Conservation (phyloP, 2,113 vertebrate genomes). For the Acanthochromis polyacanthus region DNA sequence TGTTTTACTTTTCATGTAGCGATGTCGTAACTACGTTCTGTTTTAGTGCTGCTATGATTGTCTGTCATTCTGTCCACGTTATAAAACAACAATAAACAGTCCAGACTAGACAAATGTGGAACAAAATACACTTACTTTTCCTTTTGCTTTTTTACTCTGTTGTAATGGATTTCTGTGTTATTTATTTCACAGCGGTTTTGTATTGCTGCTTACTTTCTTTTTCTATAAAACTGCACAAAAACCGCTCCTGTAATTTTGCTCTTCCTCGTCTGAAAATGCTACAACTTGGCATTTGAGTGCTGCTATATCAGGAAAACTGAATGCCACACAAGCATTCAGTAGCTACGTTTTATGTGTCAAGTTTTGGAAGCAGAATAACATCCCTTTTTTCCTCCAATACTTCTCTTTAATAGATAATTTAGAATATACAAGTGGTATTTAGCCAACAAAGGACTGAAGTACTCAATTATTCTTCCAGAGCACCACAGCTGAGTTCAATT, state of each 20-base stretch:
- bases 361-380: not conserved
- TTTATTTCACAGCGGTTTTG: too few species aligned
- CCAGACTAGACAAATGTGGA: not conserved
- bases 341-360: not conserved
- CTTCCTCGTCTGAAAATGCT: not conserved
- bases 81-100: not conserved
- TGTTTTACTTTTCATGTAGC: not conserved
- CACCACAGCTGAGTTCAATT: slow-evolving; percentile 39
- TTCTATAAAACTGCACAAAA: not conserved
- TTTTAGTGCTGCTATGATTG: not conserved
- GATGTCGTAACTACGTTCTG: not conserved
- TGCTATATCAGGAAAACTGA: not conserved
- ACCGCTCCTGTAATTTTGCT: not conserved
- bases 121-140: too few species aligned
- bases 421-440: not conserved
- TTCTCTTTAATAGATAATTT: not conserved
- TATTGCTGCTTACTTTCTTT: not conserved
- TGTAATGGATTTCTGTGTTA: too few species aligned
- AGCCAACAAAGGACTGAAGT: slow-evolving; percentile 3
- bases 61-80: not conserved
- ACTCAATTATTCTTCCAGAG: not conserved
- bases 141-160: too few species aligned
- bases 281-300: not conserved
- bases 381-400: not conserved
- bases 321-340: not conserved